phyloP scores from a whole-genome alignment of 2,888 invertebrate species.

The Syritta pipiens region DNA sequence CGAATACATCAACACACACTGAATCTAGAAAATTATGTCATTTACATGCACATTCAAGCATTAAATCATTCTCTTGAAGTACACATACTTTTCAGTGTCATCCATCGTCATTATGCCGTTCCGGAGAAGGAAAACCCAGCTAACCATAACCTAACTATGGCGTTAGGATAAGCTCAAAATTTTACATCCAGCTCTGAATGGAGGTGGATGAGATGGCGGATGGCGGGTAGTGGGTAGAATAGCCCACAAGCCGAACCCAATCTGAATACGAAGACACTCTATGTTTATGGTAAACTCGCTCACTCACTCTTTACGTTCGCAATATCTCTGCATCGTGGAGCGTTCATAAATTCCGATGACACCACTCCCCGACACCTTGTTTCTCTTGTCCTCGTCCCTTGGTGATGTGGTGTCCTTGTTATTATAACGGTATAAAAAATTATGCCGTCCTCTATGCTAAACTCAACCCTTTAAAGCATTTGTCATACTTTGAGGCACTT shows the following conservation, averaged over 20 bases:
- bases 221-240: neutral
- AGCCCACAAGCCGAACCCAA: constrained; percentile 2
- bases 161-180: constrained; percentile 55
- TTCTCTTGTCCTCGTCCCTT: constrained; percentile 36
- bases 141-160: constrained; percentile 35
- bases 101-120: constrained; percentile 71
- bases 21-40: constrained; percentile 70
- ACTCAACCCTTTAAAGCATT: constrained; percentile 64
- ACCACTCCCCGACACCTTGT: constrained; percentile 67
- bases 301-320: neutral
- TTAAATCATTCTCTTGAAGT: constrained; percentile 71
- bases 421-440: constrained; percentile 60
- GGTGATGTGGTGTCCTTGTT: constrained; percentile 13
- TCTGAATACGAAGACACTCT: constrained; percentile 40
- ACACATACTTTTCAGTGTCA: constrained; percentile 70
- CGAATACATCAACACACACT: constrained; percentile 7
- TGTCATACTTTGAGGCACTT: constrained; percentile 68
- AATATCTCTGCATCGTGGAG: constrained; percentile 36
- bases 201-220: constrained; percentile 14
- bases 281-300: constrained; percentile 43
- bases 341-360: constrained; percentile 65
- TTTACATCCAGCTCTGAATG: constrained; percentile 16
- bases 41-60: constrained; percentile 72
- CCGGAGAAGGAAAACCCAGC: constrained; percentile 22
- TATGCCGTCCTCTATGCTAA: constrained; percentile 66